Evolutionary conservation across 2,888 invertebrate species (phyloP), one percentile per base, ranked within the genome.

Genomic region (Trypoxylon attenuatum): DNA sequence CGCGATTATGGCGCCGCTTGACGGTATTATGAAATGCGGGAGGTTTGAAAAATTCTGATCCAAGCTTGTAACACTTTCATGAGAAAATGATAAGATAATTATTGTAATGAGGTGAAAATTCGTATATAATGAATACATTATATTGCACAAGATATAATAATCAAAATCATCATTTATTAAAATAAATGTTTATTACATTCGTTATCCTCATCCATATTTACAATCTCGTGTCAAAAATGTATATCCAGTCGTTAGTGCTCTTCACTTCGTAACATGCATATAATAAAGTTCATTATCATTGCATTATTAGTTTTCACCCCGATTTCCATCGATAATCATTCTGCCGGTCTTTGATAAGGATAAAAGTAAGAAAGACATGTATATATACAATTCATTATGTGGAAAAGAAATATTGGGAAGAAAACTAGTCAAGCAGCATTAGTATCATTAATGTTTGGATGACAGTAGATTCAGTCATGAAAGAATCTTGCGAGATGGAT

Each of bases 171-270:
- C 58, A 49, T 8, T 13, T 80, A 80, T 71, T 76, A 80, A 80
- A 80, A 80, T 80, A 80, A 70, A 79, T 74, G 73, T 80, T 80
- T 79, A 79, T 80, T 79, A 71, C 66, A 71, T 73, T 73, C 61
- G 71, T 76, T 62, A 56, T 75, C 69, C 68, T 50, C 67, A 55
- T 74, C 67, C 64, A 53, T 76, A 76, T 73, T 69, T 77, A 76
- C 76, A 75, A 65, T 73, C 61, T 70, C 42, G 25, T 49, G 22
- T 59, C 29, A 57, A 68, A 67, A 62, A 62, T 62, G 22, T 70
- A 66, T 72, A 53, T 60, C 51, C 76, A 69, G 22, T 22, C 53
- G 6, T 57, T 59, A 55, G 42, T 53, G 54, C 33, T 62, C 23
- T n/a, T 53, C 29, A 15, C 45, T 47, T 33, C 29, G 22, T 55